Base-by-base conservation (phyloP, 2,888 invertebrate species). In the Polydrusus cervinus region DNA sequence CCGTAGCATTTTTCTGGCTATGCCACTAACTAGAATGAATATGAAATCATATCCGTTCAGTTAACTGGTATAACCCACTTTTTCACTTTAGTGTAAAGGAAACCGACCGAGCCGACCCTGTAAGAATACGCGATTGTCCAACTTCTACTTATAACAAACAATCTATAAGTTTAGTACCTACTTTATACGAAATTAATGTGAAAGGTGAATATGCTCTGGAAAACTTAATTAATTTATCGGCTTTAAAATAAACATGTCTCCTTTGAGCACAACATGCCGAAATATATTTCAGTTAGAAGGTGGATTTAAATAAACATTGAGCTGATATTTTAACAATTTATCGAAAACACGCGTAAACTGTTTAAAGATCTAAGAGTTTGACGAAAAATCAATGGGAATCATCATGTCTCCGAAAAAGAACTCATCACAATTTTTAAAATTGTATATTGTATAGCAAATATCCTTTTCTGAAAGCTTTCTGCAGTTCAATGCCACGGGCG, bases 321-420 rank as follows among this genome's bases (percentile, higher is more conserved):
- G n/a, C 30, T 25, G 25, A 53, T 16, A 53, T 20, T 53, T 25
- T 53, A 30, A 53, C 53, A 53, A 53, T 53, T 53, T 53, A 53
- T 53, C 25, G 53, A 53, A 53, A 53, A 53, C 20, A 53, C 5
- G 53, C 20, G 30, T 53, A 53, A 53, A 53, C 53, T 20, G 25
- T 53, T 53, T 53, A 53, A 53, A 53, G 53, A 53, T 53, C 53
- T 53, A 30, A 53, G 20, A 53, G 25, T 53, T 53, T 53, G 30
- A 53, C 20, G 53, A 53, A 53, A 53, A 53, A 25, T 53, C 30
- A 5, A 30, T 20, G 51, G 7, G 16, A 47, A 47, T 47, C 47
- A 3, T 47, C 47, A 47, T 47, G 16, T 47, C 16, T 47, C 47
- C n/a, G 47, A n/a, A 16, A 47, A 16, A 13, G 47, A 3, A 47